Evolutionary conservation across 2,113 vertebrate genomes (phyloP).

Genomic region (Hippotragus niger): DNA sequence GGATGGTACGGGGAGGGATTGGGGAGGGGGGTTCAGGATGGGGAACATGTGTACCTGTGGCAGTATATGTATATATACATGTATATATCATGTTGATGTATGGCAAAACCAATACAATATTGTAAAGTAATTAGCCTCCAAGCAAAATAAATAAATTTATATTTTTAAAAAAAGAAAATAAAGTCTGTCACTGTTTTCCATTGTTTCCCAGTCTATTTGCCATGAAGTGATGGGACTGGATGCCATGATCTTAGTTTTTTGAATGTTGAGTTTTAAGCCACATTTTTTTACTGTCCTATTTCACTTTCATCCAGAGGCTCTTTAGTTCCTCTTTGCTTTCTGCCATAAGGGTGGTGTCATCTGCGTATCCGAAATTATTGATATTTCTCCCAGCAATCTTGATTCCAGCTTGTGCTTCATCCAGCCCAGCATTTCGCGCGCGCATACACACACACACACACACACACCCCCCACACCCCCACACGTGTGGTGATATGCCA

Average conservation of each 20-base stretch:
- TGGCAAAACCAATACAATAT: too few relatives aligned
- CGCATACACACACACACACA: fast-evolving
- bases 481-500: fast-evolving
- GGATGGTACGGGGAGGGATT: too few relatives aligned
- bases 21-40: too few relatives aligned
- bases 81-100: too few relatives aligned
- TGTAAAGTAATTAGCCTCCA: too few relatives aligned
- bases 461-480: background rate
- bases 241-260: background rate
- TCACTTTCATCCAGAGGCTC: background rate
- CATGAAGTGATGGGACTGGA: background rate
- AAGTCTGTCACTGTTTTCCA: background rate
- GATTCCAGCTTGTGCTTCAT: background rate
- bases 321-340: background rate
- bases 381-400: background rate
- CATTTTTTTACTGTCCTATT: background rate
- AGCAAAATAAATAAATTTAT: too few relatives aligned
- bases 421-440: background rate
- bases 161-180: background rate
- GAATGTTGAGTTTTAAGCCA: background rate
- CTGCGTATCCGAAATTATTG: background rate
- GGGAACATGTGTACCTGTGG: too few relatives aligned
- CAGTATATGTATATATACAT: too few relatives aligned
- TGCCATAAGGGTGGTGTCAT: background rate
- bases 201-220: background rate